Base-by-base conservation (phyloP, 2,888 invertebrate species). In the Drosophila buzzatii region DNA sequence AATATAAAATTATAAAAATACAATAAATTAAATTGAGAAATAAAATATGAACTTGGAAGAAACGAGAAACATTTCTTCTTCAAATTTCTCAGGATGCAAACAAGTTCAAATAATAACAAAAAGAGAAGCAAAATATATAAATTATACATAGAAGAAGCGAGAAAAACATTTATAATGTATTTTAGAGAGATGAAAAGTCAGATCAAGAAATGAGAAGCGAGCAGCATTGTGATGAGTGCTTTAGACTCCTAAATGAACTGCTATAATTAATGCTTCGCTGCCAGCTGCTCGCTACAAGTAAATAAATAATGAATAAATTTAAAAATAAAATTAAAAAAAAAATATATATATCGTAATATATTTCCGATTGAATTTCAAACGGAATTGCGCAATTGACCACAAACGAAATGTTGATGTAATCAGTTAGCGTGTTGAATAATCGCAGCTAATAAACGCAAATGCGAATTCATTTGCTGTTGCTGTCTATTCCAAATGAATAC, bases 401-500 rank as follows among this genome's bases (percentile, higher is more conserved):
- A 18, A 18, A 20, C n/a, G 20, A 20, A 27, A 20, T 18, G 27
- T 39, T 31, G 55, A 35, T 18, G 47, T 49, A 41, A 56, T 33
- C 35, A 39, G 41, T 33, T 49, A 33, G 12, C 12, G n/a, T 33
- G 66, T 44, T 44, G 41, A 42, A 27, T 42, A 49, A 68, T 68
- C 49, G 69, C 51, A 31, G 27, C 56, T 41, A 57, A 69, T 68
- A 37, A 57, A 68, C 69, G 18, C n/a, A 33, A 39, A 51, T 56
- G 18, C 35, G 41, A 56, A 67, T 59, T 42, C 14, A 68, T 68
- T 67, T 42, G 49, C 56, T 16, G 42, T 27, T 27, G 49, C 42
- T 41, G 49, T 68, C 42, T 37, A 31, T 18, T n/a, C 31, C 8
- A 51, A 69, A 51, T 58, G 68, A 68, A 69, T 57, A 68, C 42